These are phyloP conservation scores for Macaca nemestrina DNA, from an alignment of 2,113 vertebrate genomes.

Conservation along the genomic window DNA sequence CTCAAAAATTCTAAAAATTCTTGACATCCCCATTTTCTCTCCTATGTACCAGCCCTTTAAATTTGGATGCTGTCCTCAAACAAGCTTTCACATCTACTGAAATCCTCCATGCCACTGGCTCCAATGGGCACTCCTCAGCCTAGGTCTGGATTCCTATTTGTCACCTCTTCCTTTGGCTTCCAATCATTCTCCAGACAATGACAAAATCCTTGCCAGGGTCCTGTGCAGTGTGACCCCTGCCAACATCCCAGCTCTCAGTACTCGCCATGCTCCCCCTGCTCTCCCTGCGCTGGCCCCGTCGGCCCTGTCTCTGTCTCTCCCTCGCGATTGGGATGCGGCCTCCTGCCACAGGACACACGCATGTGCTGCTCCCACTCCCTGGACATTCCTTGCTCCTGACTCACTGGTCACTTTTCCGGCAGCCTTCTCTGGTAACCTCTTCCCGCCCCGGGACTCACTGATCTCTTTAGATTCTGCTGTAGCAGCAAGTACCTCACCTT, in stretches of 20 bases:
- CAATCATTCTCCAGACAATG: neutral
- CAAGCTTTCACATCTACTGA: neutral
- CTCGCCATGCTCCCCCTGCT: no score
- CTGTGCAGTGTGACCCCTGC: neutral
- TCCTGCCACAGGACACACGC: neutral
- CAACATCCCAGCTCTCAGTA: rapidly evolving
- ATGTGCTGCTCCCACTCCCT: neutral
- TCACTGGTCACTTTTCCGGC: neutral
- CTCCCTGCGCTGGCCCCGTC: no score
- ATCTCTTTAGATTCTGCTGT: neutral
- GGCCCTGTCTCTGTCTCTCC: neutral
- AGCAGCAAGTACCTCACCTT: neutral
- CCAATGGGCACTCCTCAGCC: neutral
- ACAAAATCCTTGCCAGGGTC: neutral
- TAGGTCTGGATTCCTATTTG: no score
- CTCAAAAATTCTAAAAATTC: neutral
- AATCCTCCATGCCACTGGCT: rapidly evolving
- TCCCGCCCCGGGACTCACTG: neutral
- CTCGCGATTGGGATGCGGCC: rapidly evolving
- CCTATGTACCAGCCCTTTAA: neutral
- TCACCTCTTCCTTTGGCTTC: neutral
- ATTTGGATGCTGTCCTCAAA: neutral
- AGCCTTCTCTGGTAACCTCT: neutral
- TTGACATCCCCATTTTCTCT: neutral
- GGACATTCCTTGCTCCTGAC: neutral